These are phyloP conservation scores for Oncorhynchus clarkii DNA, from an alignment of 2,113 vertebrate species.

Conservation along the genomic window DNA sequence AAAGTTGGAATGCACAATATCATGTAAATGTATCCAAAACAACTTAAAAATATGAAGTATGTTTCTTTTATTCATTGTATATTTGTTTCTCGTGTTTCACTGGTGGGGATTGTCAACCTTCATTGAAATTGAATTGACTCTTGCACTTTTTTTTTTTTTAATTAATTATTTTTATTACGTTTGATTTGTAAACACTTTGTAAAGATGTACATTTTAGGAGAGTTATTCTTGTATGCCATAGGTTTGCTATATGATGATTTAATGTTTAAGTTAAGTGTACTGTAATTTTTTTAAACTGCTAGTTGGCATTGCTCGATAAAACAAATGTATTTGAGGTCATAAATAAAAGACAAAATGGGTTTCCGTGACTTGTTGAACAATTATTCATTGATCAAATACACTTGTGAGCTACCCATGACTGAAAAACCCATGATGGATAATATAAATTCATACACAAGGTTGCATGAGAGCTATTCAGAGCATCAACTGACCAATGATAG, in stretches of 20 bases:
- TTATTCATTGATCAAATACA: no score
- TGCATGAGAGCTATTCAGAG: background rate
- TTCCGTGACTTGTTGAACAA: no score
- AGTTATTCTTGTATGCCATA: constrained; percentile 71
- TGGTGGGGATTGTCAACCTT: constrained; percentile 65
- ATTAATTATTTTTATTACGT: constrained; percentile 58
- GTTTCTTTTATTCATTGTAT: constrained; percentile 52
- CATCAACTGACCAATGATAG: background rate
- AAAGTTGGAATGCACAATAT: constrained; percentile 48
- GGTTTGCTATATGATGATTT: constrained; percentile 66
- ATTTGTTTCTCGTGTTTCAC: constrained; percentile 57
- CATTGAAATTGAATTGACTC: constrained; percentile 58
- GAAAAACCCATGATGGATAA: background rate
- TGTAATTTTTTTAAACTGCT: constrained; percentile 75
- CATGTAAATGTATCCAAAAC: constrained; percentile 46
- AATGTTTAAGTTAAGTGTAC: constrained; percentile 73
- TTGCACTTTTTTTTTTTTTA: constrained; percentile 68
- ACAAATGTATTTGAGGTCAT: constrained; percentile 64
- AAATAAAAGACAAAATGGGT: constrained; percentile 66
- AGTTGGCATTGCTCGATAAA: constrained; percentile 68
- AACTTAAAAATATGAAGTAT: constrained; percentile 70
- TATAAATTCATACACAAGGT: background rate
- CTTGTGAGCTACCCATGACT: background rate
- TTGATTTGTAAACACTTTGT: constrained; percentile 75
- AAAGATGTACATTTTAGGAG: constrained; percentile 81